phyloP scores from a whole-genome alignment of 2,797 vertebrate species.

The Bradypus variegatus region DNA sequence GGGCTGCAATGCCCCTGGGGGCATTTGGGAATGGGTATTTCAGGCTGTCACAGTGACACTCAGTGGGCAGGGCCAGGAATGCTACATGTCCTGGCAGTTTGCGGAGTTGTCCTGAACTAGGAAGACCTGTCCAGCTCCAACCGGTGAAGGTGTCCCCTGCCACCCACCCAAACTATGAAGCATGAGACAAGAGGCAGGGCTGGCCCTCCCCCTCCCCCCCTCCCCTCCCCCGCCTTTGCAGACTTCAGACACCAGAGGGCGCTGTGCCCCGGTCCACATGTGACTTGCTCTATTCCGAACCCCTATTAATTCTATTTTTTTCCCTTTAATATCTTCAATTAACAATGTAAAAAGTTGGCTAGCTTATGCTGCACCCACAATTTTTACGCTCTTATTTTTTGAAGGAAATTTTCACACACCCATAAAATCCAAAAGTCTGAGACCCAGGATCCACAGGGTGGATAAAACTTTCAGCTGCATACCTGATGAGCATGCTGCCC shows the following conservation, averaged over 20 bases:
- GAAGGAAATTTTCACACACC: neutral
- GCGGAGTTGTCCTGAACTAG: neutral
- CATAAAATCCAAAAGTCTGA: neutral
- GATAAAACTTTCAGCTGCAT: no score
- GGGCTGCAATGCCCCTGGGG: neutral
- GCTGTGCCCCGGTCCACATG: neutral
- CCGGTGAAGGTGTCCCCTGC: rapidly evolving
- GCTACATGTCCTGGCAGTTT: neutral
- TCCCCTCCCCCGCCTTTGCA: neutral
- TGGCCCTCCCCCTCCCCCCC: neutral
- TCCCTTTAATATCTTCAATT: neutral
- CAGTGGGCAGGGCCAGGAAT: neutral
- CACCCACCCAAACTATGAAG: no score
- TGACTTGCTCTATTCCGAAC: neutral
- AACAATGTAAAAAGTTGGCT: neutral
- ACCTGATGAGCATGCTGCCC: rapidly evolving
- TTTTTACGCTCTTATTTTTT: neutral
- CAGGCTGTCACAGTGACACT: neutral
- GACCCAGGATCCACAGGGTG: neutral
- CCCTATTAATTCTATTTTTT: rapidly evolving
- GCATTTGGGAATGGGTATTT: neutral
- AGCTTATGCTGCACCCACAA: rapidly evolving
- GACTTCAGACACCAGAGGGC: neutral
- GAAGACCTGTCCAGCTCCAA: neutral
- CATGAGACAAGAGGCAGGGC: no score